phyloP scores from a whole-genome alignment of 1,140 invertebrate species.

The Brachionus paranguensis region DNA sequence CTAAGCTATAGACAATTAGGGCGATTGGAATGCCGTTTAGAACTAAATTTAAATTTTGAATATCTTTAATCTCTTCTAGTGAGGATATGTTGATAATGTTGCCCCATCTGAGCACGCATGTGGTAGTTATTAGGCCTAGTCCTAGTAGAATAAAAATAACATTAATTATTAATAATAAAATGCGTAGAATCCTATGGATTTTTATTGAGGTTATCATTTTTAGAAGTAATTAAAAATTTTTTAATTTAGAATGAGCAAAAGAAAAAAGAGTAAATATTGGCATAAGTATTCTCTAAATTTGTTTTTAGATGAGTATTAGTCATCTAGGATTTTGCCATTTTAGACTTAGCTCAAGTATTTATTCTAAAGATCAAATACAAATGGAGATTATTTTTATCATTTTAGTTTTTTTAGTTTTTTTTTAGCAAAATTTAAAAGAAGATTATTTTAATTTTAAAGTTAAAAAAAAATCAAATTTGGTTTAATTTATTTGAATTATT shows the following conservation, averaged over 20 bases:
- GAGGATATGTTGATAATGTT: not conserved
- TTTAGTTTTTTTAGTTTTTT: not conserved
- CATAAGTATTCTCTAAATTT: not conserved
- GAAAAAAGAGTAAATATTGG: not conserved
- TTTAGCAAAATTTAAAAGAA: too few species aligned
- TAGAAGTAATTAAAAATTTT: not conserved
- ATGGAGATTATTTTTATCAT: not conserved
- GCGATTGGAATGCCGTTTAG: not conserved
- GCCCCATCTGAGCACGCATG: slow-evolving; percentile 13
- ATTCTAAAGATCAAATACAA: slow-evolving; percentile 16
- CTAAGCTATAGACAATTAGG: not conserved
- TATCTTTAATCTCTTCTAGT: not conserved
- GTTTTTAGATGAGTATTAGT: slow-evolving; percentile 2
- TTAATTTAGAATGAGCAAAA: not conserved
- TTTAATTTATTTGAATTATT: too few species aligned
- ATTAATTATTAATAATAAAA: not conserved
- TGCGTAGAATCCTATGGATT: not conserved
- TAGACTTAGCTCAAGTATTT: not conserved
- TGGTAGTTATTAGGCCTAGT: not conserved
- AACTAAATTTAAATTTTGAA: not conserved
- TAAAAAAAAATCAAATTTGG: too few species aligned
- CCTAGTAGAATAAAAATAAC: not conserved
- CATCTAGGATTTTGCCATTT: slow-evolving; percentile 11
- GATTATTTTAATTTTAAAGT: too few species aligned
- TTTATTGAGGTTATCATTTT: slow-evolving; percentile 16